A percentile compares a stretch with the other conserved stretches of the same genome.
Conservation (phyloP, 2,797 vertebrate genomes). For the Oophaga sylvatica region DNA sequence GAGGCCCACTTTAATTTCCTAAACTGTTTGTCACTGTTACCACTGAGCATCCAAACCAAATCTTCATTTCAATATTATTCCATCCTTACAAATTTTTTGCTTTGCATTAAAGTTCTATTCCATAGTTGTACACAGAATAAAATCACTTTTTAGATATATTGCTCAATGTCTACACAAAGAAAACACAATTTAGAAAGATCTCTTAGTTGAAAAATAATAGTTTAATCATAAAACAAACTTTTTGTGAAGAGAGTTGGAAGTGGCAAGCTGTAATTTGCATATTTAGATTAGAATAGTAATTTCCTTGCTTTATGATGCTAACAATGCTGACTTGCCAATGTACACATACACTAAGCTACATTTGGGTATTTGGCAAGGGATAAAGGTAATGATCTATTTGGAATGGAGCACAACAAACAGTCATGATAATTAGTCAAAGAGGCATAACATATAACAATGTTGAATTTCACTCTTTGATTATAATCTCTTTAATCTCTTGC, state of each 20-base stretch:
- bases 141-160: not conserved
- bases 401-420: constrained; percentile 18
- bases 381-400: constrained; percentile 29
- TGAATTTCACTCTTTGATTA: not conserved
- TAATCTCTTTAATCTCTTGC: not conserved
- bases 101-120: not conserved
- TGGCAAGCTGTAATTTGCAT: not conserved
- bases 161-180: not conserved
- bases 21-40: not conserved
- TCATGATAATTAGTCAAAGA: constrained; percentile 11
- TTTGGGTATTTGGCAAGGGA: constrained; percentile 18
- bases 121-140: not conserved
- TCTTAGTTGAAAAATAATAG: not conserved
- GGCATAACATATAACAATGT: constrained; percentile 7
- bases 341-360: constrained; percentile 35
- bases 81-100: not conserved
- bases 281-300: constrained; percentile 31
- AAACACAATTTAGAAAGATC: not conserved
- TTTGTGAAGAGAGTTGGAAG: not conserved
- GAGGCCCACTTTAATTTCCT: too few relatives aligned
- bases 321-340: constrained; percentile 23
- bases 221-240: constrained; percentile 4
- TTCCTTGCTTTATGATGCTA: constrained; percentile 27
- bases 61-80: not conserved
- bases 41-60: not conserved